Base-by-base conservation (phyloP, 2,888 invertebrate species). In the Holacanthella duospinosa region DNA sequence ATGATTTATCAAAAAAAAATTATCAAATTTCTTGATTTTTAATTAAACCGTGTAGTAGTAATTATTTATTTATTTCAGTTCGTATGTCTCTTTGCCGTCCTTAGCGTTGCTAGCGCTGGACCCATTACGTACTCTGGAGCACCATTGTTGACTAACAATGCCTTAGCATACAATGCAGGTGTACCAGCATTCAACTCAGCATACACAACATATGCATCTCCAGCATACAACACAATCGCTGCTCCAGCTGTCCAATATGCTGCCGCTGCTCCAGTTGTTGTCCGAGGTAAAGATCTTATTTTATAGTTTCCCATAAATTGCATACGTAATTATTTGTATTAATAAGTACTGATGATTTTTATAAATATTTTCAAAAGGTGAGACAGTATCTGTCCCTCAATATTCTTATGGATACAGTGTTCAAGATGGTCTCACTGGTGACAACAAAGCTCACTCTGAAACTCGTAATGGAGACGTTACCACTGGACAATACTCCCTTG, bases 341-440 rank as follows among this genome's bases (percentile, higher is more conserved):
- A n/a, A n/a, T n/a, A n/a, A n/a, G n/a, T n/a, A n/a, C n/a, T n/a
- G n/a, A n/a, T n/a, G n/a, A n/a, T n/a, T n/a, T n/a, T n/a, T n/a
- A n/a, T n/a, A n/a, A n/a, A n/a, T n/a, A n/a, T n/a, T n/a, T n/a
- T n/a, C n/a, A n/a, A n/a, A n/a, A n/a, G n/a, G n/a, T n/a, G n/a
- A n/a, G n/a, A n/a, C n/a, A n/a, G n/a, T n/a, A n/a, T n/a, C n/a
- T n/a, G n/a, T n/a, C n/a, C n/a, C n/a, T n/a, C n/a, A n/a, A n/a
- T 48, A 48, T 21, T 48, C 48, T n/a, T 48, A 48, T 21, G 48
- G 48, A 9, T 48, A 48, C 48, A 16, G 16, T 21, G 48, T 48
- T 9, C 48, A 48, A 48, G 48, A 48, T 48, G 48, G 48, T 16
- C 48, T 48, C 48, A 48, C 48, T 48, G 48, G 48, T 4, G 48